Evolutionary conservation across 2,797 vertebrate genomes (phyloP).

Genomic region (Echiichthys vipera): DNA sequence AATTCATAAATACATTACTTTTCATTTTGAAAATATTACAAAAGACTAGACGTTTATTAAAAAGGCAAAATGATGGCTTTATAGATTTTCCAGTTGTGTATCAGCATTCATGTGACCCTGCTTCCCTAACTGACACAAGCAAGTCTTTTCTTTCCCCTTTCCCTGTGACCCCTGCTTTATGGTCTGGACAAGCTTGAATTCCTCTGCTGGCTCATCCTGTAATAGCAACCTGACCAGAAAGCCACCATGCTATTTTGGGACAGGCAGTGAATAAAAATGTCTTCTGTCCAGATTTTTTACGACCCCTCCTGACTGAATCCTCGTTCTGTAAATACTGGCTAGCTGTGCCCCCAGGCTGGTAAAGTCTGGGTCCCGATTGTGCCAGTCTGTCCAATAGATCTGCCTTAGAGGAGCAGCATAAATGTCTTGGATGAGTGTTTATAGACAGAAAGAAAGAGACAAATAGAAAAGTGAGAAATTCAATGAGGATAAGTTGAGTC

Average conservation of each 20-base stretch:
- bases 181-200: slow-evolving; percentile 74
- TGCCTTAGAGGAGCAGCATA: not conserved
- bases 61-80: slow-evolving; percentile 85
- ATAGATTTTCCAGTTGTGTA: slow-evolving; percentile 82
- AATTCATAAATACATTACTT: slow-evolving; percentile 89
- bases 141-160: slow-evolving; percentile 75
- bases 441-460: not conserved
- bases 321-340: slow-evolving; percentile 54
- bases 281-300: slow-evolving; percentile 71
- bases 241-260: slow-evolving; percentile 76
- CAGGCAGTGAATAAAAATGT: slow-evolving; percentile 69
- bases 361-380: slow-evolving; percentile 44
- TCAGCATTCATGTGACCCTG: slow-evolving; percentile 72
- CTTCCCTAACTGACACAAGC: slow-evolving; percentile 74
- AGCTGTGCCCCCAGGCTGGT: slow-evolving; percentile 44
- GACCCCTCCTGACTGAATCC: slow-evolving; percentile 51
- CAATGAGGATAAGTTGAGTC: slow-evolving; percentile 18
- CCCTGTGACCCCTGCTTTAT: slow-evolving; percentile 64
- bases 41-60: slow-evolving; percentile 85
- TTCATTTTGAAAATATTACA: slow-evolving; percentile 88
- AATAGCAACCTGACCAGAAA: slow-evolving; percentile 81
- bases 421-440: slow-evolving; percentile 28
- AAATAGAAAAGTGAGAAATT: slow-evolving; percentile 15
- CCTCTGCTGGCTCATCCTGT: slow-evolving; percentile 75
- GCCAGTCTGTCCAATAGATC: slow-evolving; percentile 38